Percentiles rank a stretch among this genome's conserved stretches.
These are phyloP conservation scores for Epinotia ramella DNA, from an alignment of 2,888 invertebrate genomes.

Conservation along the genomic window DNA sequence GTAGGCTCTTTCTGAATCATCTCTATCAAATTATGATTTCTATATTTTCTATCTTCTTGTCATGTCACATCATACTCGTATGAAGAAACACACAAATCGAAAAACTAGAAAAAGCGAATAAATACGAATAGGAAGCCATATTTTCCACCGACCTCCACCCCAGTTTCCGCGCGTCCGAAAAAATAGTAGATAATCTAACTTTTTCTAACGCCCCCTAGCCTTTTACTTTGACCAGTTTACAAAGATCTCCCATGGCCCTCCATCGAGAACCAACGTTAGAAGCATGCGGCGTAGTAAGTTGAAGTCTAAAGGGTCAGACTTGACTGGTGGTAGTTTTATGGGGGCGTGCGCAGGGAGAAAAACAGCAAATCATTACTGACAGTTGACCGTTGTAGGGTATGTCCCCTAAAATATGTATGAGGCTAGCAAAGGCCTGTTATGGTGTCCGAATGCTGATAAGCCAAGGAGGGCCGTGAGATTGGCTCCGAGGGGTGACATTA, in stretches of 20 bases:
- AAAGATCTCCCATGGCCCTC: slow-evolving; percentile 50
- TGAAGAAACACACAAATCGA: slow-evolving; percentile 59
- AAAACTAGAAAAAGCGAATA: slow-evolving; percentile 66
- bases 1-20: not conserved
- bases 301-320: slow-evolving; percentile 50
- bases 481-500: slow-evolving; percentile 71
- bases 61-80: slow-evolving; percentile 46
- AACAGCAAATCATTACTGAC: slow-evolving; percentile 85
- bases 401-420: slow-evolving; percentile 85
- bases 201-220: slow-evolving; percentile 80
- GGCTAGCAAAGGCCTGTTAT: slow-evolving; percentile 81
- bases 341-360: slow-evolving; percentile 78
- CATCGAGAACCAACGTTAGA: slow-evolving; percentile 4
- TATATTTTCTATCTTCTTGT: not conserved
- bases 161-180: slow-evolving; percentile 78
- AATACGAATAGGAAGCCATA: slow-evolving; percentile 83
- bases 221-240: slow-evolving; percentile 56
- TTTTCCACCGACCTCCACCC: slow-evolving; percentile 81
- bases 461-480: slow-evolving; percentile 78
- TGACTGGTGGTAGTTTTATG: slow-evolving; percentile 59
- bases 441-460: slow-evolving; percentile 86
- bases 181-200: slow-evolving; percentile 84
- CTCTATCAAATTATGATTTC: not conserved
- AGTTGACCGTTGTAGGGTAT: slow-evolving; percentile 82
- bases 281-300: slow-evolving; percentile 36